Conservation (phyloP, 1,140 invertebrate species). For the Agraylea sexmaculata region DNA sequence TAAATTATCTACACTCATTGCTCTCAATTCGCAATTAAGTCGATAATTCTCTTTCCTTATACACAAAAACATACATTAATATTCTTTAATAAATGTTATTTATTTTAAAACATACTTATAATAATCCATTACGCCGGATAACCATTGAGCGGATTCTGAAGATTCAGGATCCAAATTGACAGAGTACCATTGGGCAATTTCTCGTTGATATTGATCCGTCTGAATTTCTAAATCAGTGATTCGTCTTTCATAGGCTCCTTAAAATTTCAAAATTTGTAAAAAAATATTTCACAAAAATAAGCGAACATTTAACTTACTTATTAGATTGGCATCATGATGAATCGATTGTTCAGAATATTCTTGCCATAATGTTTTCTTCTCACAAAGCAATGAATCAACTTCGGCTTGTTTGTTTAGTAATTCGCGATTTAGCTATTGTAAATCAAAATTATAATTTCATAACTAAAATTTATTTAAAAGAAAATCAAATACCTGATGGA, state of each 20-base stretch:
- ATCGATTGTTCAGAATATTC: constrained; percentile 19
- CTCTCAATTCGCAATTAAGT: constrained; percentile 10
- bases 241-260: constrained; percentile 16
- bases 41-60: constrained; percentile 17
- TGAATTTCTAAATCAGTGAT: constrained; percentile 20
- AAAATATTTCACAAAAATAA: not conserved
- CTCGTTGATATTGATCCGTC: constrained; percentile 14
- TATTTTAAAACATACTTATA: no score
- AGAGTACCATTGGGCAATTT: constrained; percentile 18
- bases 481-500: constrained; percentile 29
- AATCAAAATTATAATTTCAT: not conserved
- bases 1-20: constrained; percentile 18
- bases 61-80: constrained; percentile 3
- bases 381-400: constrained; percentile 18
- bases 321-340: constrained; percentile 19
- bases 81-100: no score
- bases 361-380: constrained; percentile 20
- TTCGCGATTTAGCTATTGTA: constrained; percentile 15
- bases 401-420: constrained; percentile 17
- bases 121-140: constrained; percentile 18
- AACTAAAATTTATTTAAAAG: not conserved
- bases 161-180: constrained; percentile 16
- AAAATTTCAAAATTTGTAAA: not conserved
- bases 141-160: constrained; percentile 17
- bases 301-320: constrained; percentile 5